phyloP scores from a whole-genome alignment of 2,113 vertebrate genomes.

The Callaeas wilsoni region DNA sequence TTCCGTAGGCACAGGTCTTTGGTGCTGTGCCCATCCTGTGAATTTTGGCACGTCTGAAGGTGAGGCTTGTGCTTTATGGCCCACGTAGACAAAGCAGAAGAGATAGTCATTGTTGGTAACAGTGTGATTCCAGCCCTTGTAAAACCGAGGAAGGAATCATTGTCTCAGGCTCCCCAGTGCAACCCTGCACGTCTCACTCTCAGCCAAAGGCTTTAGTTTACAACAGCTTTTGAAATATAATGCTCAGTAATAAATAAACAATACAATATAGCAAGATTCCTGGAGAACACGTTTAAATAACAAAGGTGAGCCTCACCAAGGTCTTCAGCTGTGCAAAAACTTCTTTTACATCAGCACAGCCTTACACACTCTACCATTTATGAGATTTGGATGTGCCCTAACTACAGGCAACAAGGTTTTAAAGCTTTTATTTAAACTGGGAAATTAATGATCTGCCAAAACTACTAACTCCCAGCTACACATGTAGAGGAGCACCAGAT shows the following conservation, averaged over 20 bases:
- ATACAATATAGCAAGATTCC: not conserved
- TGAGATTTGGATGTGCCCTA: constrained; percentile 2
- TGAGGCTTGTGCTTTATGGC: not conserved
- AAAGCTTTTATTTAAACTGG: constrained; percentile 61
- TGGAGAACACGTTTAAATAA: not conserved
- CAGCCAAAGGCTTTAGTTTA: not conserved
- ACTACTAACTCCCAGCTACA: constrained; percentile 55
- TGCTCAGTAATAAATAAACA: not conserved
- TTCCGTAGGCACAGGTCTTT: not conserved
- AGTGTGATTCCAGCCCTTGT: not conserved
- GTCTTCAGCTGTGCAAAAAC: not conserved
- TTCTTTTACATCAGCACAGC: not conserved
- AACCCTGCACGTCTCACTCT: not conserved
- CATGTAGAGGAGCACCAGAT: constrained; percentile 34
- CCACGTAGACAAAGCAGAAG: not conserved
- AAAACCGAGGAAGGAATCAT: not conserved
- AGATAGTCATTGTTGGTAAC: not conserved
- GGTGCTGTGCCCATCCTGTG: not conserved
- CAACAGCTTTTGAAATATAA: not conserved
- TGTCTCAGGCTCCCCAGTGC: not conserved
- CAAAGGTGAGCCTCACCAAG: not conserved
- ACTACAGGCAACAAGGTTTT: constrained; percentile 44
- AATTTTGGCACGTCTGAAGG: not conserved
- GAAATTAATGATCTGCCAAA: constrained; percentile 56
- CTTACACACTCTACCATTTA: not conserved